Evolutionary conservation across 2,113 vertebrate genomes (phyloP).

Genomic region (Natator depressus): DNA sequence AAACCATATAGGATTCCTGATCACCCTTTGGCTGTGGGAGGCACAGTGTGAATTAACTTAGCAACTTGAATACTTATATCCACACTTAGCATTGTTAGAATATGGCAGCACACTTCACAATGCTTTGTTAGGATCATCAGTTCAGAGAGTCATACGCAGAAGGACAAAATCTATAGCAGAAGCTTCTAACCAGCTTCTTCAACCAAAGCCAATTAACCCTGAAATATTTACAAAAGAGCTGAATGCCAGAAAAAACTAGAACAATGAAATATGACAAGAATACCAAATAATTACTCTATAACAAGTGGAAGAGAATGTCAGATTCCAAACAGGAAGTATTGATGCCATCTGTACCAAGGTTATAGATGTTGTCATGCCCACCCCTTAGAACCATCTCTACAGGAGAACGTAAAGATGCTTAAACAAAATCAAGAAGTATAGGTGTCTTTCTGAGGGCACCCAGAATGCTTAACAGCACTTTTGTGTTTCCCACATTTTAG

Average conservation of each 20-base stretch:
- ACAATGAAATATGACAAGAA: not conserved
- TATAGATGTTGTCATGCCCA: not conserved
- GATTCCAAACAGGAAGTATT: not conserved
- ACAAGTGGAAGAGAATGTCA: not conserved
- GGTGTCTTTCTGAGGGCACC: not conserved
- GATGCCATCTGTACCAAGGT: not conserved
- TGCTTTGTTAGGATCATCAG: not conserved
- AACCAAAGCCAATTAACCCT: not conserved
- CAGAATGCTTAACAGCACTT: rapidly evolving
- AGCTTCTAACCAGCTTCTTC: not conserved
- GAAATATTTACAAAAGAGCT: not conserved
- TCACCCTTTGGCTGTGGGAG: not conserved
- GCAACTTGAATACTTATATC: not conserved
- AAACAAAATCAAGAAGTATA: not conserved
- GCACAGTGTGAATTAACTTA: not conserved
- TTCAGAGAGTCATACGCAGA: not conserved
- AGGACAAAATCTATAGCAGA: not conserved
- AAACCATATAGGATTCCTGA: not conserved
- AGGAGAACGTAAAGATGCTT: not conserved
- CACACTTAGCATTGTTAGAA: not conserved
- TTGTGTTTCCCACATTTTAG: not conserved
- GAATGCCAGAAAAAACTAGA: not conserved
- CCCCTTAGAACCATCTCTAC: not conserved
- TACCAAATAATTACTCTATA: rapidly evolving
- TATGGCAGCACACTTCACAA: rapidly evolving